phyloP scores from a whole-genome alignment of 2,797 vertebrate genomes.

The Momotus momota region DNA sequence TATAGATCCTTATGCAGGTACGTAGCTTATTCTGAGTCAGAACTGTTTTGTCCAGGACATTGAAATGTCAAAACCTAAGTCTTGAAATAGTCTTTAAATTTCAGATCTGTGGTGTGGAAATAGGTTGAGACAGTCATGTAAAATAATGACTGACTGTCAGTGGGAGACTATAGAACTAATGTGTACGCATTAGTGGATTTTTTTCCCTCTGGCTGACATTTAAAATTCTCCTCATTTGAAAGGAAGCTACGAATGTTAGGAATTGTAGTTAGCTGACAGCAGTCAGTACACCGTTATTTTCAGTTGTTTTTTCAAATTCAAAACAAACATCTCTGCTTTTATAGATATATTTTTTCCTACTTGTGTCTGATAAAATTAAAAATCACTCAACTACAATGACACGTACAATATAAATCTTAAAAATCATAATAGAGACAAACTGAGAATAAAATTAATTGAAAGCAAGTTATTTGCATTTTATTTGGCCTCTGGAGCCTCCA shows the following conservation, averaged over 20 bases:
- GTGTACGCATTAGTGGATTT: not conserved
- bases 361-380: not conserved
- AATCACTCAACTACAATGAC: not conserved
- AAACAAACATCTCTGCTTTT: not conserved
- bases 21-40: not conserved
- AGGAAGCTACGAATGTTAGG: not conserved
- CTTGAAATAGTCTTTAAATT: not conserved
- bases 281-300: not conserved
- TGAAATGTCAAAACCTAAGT: not conserved
- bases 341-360: accelerated
- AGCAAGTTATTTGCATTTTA: not conserved
- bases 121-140: not conserved
- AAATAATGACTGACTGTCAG: not conserved
- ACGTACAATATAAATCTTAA: not conserved
- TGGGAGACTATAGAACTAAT: not conserved
- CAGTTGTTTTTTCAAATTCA: not conserved
- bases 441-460: not conserved
- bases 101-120: not conserved
- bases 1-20: accelerated
- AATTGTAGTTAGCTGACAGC: not conserved
- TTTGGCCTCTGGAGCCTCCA: not conserved
- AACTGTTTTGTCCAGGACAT: not conserved
- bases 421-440: not conserved
- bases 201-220: not conserved
- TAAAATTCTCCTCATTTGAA: not conserved